These are phyloP conservation scores for Alcedo quadribrachys DNA, from an alignment of 2,797 vertebrate genomes.

Conservation along the genomic window DNA sequence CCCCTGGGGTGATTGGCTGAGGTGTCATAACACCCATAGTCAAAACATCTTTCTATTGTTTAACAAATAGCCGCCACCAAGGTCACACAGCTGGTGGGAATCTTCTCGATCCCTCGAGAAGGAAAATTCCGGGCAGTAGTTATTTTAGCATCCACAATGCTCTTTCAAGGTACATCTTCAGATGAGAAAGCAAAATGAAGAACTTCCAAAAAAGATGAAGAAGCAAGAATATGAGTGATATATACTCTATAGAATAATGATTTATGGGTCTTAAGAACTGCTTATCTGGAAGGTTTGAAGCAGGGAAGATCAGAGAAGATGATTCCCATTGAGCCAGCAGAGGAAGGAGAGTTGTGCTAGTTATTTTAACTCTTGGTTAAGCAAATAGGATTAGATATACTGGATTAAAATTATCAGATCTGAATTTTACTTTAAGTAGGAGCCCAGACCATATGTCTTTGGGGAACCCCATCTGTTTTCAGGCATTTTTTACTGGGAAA, in stretches of 20 bases:
- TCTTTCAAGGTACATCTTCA: not conserved
- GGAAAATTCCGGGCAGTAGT: too few species aligned
- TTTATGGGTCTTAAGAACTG: not conserved
- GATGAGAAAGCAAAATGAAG: not conserved
- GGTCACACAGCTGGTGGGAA: too few species aligned
- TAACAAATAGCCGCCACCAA: too few species aligned
- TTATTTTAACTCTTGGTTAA: slow-evolving; percentile 1
- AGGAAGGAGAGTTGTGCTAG: not conserved
- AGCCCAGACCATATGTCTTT: slow-evolving; percentile 22
- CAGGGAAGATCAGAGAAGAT: not conserved
- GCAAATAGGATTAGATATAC: slow-evolving; percentile 32
- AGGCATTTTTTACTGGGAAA: slow-evolving; percentile 39
- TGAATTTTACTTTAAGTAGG: slow-evolving; percentile 45
- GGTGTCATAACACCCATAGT: too few species aligned
- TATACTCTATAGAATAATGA: not conserved
- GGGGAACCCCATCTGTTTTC: slow-evolving; percentile 39
- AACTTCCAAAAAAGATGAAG: slow-evolving; percentile 4
- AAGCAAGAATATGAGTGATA: not conserved
- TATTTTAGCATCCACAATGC: too few species aligned
- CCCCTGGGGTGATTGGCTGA: too few species aligned
- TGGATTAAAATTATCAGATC: slow-evolving; percentile 27
- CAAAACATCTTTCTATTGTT: too few species aligned
- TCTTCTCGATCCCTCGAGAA: too few species aligned
- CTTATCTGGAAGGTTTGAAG: not conserved
- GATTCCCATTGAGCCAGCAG: not conserved